Evolutionary conservation across 1,140 invertebrate species (phyloP), one percentile per base, ranked within the genome.

Genomic region (Tetragonula clypearis): DNA sequence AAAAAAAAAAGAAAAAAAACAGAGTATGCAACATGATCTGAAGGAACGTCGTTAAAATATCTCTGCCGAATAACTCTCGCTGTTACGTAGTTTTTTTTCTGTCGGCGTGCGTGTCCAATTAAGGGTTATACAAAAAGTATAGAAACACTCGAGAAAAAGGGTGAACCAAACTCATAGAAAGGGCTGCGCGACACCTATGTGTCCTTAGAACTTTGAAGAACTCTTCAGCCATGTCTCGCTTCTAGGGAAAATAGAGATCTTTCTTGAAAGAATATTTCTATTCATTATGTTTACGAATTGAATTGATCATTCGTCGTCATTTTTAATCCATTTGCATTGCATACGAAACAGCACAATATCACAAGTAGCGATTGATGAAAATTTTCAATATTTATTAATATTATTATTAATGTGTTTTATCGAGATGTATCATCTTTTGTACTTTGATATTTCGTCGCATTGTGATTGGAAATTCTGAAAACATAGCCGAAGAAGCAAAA

Each of bases 41-140:
- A 82, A 26, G 49, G 71, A 60, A 60, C 35, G 11, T 78, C 30
- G n/a, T 41, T 19, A 9, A 55, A 58, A 53, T 35, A 60, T 69
- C 58, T 26, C 35, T 14, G 14, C 6, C 26, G 55, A 53, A 56
- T 14, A 26, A 53, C 56, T 35, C 68, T 73, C 21, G 21, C 30
- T 30, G 30, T 30, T 62, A 60, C 21, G 35, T 72, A 2, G 15
- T 79, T 53, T 60, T 30, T 30, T 35, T 79, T 83, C 55, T 41
- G 55, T 49, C 79, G 41, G 23, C 73, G 55, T 77, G 66, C 79
- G 73, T 84, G 41, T 69, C 82, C 83, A 88, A 88, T 88, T 88
- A 88, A 87, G 73, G 62, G 55, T 41, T 78, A 87, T 55, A 56
- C 77, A 65, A 41, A 35, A 23, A 58, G 58, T 41, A 49, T 72